These are phyloP conservation scores for Polydrusus pterygomalis DNA, from an alignment of 2,888 invertebrate genomes.

Conservation along the genomic window DNA sequence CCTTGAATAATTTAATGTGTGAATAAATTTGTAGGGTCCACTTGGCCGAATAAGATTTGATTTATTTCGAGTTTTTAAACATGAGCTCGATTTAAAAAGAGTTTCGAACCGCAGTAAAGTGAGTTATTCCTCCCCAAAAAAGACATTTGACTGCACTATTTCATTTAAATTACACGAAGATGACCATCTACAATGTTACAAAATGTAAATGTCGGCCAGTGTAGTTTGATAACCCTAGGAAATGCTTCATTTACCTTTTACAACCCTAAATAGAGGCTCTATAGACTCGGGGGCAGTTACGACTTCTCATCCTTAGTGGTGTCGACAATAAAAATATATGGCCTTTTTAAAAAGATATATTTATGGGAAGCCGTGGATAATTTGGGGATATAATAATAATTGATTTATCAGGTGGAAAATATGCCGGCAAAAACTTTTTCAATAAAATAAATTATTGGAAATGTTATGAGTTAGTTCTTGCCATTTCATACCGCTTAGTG, in stretches of 20 bases:
- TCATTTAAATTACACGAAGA: constrained; percentile 69
- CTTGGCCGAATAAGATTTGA: constrained; percentile 47
- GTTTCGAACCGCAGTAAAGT: constrained; percentile 46
- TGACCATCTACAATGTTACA: constrained; percentile 70
- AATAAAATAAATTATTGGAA: background rate
- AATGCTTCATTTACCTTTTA: constrained; percentile 71
- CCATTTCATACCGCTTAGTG: background rate
- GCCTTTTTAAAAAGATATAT: constrained; percentile 61
- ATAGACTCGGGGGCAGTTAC: constrained; percentile 63
- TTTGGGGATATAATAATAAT: constrained; percentile 63
- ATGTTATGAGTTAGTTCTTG: background rate
- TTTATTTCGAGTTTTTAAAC: constrained; percentile 58
- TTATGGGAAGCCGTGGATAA: constrained; percentile 64
- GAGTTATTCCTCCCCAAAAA: constrained; percentile 62
- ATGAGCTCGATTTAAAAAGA: constrained; percentile 54
- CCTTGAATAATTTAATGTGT: constrained; percentile 45
- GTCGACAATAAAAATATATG: constrained; percentile 67
- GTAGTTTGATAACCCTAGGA: constrained; percentile 68
- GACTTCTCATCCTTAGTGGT: constrained; percentile 58
- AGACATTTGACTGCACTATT: constrained; percentile 61
- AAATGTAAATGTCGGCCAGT: constrained; percentile 69
- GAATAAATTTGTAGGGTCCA: constrained; percentile 45
- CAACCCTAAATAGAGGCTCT: constrained; percentile 65
- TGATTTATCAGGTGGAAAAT: constrained; percentile 72
- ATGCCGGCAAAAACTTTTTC: background rate